Conservation (phyloP, 1,140 invertebrate genomes). For the Camponotus floridanus region DNA sequence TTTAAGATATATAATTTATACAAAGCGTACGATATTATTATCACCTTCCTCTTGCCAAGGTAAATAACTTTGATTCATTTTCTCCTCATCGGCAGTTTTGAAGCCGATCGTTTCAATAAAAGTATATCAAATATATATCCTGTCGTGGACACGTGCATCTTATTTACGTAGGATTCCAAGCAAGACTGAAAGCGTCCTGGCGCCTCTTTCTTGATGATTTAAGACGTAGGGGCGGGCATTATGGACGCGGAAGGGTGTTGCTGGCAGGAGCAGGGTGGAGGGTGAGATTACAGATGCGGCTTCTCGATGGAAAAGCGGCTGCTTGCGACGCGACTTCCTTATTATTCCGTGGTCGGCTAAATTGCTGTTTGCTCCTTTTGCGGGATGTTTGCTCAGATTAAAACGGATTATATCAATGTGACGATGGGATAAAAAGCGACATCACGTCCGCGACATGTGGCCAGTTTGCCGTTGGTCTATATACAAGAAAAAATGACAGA, state of each 20-base stretch:
- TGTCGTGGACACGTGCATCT: constrained; percentile 79
- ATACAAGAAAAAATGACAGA: background rate
- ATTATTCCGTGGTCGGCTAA: constrained; percentile 79
- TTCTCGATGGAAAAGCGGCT: background rate
- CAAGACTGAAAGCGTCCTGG: constrained; percentile 77
- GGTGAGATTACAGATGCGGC: background rate
- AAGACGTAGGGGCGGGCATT: constrained; percentile 69
- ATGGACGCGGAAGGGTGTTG: constrained; percentile 41
- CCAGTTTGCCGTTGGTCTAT: background rate
- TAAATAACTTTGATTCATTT: constrained; percentile 21
- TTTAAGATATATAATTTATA: constrained; percentile 22
- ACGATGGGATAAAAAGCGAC: background rate
- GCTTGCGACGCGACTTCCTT: constrained; percentile 73
- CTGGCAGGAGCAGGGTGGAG: background rate
- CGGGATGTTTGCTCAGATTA: constrained; percentile 76
- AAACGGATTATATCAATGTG: constrained; percentile 46
- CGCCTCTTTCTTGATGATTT: constrained; percentile 79
- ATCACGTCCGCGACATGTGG: constrained; percentile 57
- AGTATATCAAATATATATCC: constrained; percentile 23
- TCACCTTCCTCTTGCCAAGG: background rate
- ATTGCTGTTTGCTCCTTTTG: constrained; percentile 81
- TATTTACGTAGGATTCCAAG: constrained; percentile 81
- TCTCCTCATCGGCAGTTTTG: background rate
- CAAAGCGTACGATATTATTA: background rate
- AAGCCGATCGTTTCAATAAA: constrained; percentile 22